Evolutionary conservation across 2,888 invertebrate species (phyloP), one percentile per base, ranked within the genome.

Genomic region (Caenorhabditis virilis): DNA sequence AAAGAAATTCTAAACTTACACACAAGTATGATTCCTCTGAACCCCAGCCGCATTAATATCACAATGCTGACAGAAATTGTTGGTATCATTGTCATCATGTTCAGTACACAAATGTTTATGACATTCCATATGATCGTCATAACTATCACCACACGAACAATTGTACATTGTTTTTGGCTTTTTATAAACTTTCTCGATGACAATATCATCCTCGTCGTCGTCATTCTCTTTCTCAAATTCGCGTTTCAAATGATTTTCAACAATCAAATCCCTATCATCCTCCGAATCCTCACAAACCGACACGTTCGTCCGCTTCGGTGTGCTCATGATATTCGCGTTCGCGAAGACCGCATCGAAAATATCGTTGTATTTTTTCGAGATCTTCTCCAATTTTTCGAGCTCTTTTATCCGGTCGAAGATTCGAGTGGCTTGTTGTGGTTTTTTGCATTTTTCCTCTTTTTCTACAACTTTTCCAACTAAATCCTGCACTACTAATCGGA

Each of bases 101-200:
- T 36, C 36, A 13, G 13, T n/a, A 38, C 3, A 35, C 18, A 62
- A 45, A 43, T 62, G 62, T 20, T 30, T 26, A 45, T 62, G 62
- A 27, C 62, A 62, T 3, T 62, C 56, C 0, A 2, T 15, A 30
- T 62, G 62, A 6, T 33, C n/a, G 0, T 33, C 25, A 9, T 45
- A 53, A 13, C 20, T 5, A 20, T 18, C 22, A 26, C 56, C 47
- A 45, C 62, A 62, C 1, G 30, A 20, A 15, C 61, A 62, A 15
- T 1, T 4, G 20, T 35, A 50, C 13, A 27, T 43, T 20, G 27
- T 43, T 42, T 51, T 43, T 23, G 33, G 33, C 13, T 50, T 30
- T 16, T 38, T n/a, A n/a, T n/a, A 23, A 27, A 1, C 15, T 27
- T 39, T 18, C 25, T 25, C 20, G 13, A 36, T 33, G n/a, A 36